Evolutionary conservation across 2,113 vertebrate species (phyloP).

Genomic region (Hystrix cristata): DNA sequence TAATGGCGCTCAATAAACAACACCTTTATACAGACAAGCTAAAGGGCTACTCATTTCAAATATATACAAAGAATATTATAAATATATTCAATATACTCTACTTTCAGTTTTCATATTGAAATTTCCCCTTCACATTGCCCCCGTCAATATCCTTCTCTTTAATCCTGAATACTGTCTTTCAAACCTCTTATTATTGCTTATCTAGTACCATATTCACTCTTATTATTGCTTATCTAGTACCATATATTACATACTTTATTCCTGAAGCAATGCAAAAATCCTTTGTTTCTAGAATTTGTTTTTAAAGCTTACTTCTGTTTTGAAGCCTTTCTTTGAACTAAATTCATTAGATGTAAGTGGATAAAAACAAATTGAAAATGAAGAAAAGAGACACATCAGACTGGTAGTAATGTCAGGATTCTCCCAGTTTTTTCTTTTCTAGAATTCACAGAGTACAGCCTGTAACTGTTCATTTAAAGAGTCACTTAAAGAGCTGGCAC

Average conservation of each 20-base stretch:
- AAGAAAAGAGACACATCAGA: conserved; percentile 43
- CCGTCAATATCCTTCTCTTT: background rate
- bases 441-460: conserved; percentile 39
- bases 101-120: conserved; percentile 32
- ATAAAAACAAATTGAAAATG: conserved; percentile 56
- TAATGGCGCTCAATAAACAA: background rate
- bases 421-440: conserved; percentile 35
- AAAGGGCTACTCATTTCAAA: background rate
- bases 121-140: background rate
- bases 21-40: conserved; percentile 1
- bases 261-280: conserved; percentile 43
- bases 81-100: background rate
- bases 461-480: conserved; percentile 40
- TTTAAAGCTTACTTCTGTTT: conserved; percentile 50
- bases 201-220: background rate
- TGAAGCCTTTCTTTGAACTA: conserved; percentile 42
- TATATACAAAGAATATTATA: background rate
- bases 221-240: background rate
- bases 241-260: conserved; percentile 19
- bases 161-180: background rate
- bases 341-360: conserved; percentile 46
- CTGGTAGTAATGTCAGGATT: conserved; percentile 1
- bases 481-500: conserved; percentile 50
- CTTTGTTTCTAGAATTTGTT: conserved; percentile 29
- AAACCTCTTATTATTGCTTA: conserved; percentile 44